phyloP scores from a whole-genome alignment of 2,797 vertebrate species.

The Alauda arvensis region DNA sequence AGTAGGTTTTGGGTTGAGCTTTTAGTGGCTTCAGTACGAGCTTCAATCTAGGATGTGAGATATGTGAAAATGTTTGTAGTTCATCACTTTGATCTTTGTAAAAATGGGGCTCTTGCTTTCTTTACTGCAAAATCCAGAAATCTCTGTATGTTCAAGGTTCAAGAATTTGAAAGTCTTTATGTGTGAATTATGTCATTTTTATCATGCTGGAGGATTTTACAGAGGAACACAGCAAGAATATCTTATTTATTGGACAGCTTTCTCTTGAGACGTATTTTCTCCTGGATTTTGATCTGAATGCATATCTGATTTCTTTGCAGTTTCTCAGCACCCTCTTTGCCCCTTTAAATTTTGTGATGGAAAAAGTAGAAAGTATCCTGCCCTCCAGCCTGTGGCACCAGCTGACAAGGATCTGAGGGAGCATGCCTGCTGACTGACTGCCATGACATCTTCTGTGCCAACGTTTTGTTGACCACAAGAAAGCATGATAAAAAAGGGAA shows the following conservation, averaged over 20 bases:
- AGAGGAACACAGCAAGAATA: not conserved
- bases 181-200: accelerated
- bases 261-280: not conserved
- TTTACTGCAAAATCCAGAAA: not conserved
- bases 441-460: conserved; percentile 78
- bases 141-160: not conserved
- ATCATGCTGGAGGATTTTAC: not conserved
- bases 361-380: conserved; percentile 97
- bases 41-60: not conserved
- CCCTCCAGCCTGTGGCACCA: conserved; percentile 98
- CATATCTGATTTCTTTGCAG: conserved; percentile 72
- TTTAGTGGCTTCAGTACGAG: not conserved
- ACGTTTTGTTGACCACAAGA: conserved; percentile 75
- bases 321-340: conserved; percentile 98
- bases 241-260: not conserved
- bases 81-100: not conserved
- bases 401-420: conserved; percentile 90
- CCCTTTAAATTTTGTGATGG: conserved; percentile 98
- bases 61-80: not conserved
- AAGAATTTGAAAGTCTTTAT: not conserved
- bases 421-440: conserved; percentile 36
- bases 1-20: not conserved
- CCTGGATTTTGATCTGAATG: conserved; percentile 17
- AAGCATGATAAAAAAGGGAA: conserved; percentile 77
- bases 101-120: not conserved